Base-by-base conservation (phyloP, 2,113 vertebrate species). In the Ellobius talpinus region DNA sequence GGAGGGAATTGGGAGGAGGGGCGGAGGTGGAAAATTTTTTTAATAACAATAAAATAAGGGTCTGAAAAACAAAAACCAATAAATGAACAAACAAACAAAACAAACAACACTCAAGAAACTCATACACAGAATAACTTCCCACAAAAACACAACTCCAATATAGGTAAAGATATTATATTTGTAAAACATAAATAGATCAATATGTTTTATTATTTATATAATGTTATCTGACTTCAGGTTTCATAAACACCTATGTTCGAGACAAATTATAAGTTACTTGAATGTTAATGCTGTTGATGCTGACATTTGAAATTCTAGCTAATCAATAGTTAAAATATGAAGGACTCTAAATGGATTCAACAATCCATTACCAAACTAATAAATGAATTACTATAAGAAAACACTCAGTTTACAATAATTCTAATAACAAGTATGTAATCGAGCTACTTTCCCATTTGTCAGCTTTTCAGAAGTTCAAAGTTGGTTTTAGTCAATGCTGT, bases 181-280 rank as follows among this genome's bases (percentile, higher is more conserved):
- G 17, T 36, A 55, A 79, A 79, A 55, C 33, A 79, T 79, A 55
- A 78, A 31, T 50, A 78, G 9, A 55, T 23, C 50, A 36, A 36
- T 9, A 36, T 79, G 17, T 55, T 79, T 33, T 31, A 52, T 79
- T 55, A 36, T 79, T 79, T 70, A 90, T 50, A 73, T 84, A 89
- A 65, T 87, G 68, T 77, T 94, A 91, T 74, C 26, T 47, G 45
- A 68, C 14, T 52, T 87, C 23, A 52, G 9, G 39, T 72, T 91
- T 91, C 50, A 65, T 74, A 79, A 87, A 45, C 79, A 55, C 26
- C 17, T 55, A 70, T 76, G 45, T 81, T 74, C 36, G 61, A 87
- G 72, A 61, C 45, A 94, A 93, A 89, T 74, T 89, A 52, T 31
- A 85, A 97, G 55, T 21, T 84, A 61, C 84, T 2, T 87, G 61